Evolutionary conservation across 2,888 invertebrate species (phyloP).

Genomic region (Alloplasta piceator): DNA sequence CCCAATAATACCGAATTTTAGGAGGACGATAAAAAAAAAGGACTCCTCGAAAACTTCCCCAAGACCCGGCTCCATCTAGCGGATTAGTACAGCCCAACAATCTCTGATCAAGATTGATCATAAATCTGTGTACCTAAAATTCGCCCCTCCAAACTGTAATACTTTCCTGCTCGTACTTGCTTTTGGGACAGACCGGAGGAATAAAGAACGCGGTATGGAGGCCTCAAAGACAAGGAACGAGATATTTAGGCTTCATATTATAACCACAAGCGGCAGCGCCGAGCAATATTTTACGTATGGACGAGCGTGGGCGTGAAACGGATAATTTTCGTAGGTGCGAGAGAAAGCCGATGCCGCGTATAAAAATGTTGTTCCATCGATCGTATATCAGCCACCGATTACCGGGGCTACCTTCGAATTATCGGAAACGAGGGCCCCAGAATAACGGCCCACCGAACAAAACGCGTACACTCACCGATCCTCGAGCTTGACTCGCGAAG

Average conservation of each 20-base stretch:
- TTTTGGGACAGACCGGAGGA: background rate
- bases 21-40: slow-evolving; percentile 15
- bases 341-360: slow-evolving; percentile 71
- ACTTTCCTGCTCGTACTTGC: background rate
- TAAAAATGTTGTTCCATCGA: slow-evolving; percentile 64
- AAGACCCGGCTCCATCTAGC: background rate
- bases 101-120: background rate
- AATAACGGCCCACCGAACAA: slow-evolving; percentile 69
- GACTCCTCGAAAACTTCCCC: background rate
- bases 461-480: background rate
- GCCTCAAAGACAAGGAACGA: slow-evolving; percentile 30
- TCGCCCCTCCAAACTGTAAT: too few relatives aligned
- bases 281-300: slow-evolving; percentile 9
- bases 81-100: slow-evolving; percentile 21
- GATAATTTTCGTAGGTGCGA: slow-evolving; percentile 78
- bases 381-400: slow-evolving; percentile 79
- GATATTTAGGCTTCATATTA: slow-evolving; percentile 47
- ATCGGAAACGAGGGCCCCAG: slow-evolving; percentile 80
- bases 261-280: background rate
- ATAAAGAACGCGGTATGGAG: background rate
- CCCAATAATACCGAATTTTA: background rate
- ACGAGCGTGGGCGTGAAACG: slow-evolving; percentile 79
- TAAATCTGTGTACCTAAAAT: too few relatives aligned
- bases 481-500: slow-evolving; percentile 67
- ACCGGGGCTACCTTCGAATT: slow-evolving; percentile 79